phyloP scores from a whole-genome alignment of 2,888 invertebrate genomes.

The Formica aserva region DNA sequence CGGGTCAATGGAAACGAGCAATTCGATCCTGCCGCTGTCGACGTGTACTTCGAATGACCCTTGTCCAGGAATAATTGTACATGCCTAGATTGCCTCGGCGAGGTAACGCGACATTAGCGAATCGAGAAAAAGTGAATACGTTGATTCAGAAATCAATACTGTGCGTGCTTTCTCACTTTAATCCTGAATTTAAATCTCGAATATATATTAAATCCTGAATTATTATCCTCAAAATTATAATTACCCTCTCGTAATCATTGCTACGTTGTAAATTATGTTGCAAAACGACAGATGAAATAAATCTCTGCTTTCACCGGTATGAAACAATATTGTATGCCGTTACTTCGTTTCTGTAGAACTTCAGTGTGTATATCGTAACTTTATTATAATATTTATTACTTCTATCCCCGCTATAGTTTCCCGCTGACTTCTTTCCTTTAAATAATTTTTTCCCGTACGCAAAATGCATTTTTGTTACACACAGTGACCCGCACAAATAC shows the following conservation, averaged over 20 bases:
- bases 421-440: neutral
- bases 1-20: slow-evolving; percentile 53
- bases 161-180: slow-evolving; percentile 15
- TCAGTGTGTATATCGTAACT: neutral
- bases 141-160: slow-evolving; percentile 11
- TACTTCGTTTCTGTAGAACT: neutral
- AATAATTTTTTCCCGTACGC: slow-evolving; percentile 1
- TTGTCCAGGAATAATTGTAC: slow-evolving; percentile 54
- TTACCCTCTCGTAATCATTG: slow-evolving; percentile 4
- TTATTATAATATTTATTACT: slow-evolving; percentile 31
- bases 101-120: slow-evolving; percentile 34
- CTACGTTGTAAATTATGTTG: neutral
- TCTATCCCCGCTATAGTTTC: neutral
- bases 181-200: neutral
- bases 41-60: slow-evolving; percentile 45
- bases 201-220: neutral
- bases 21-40: slow-evolving; percentile 51
- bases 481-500: neutral
- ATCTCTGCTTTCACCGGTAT: neutral
- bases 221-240: slow-evolving; percentile 13
- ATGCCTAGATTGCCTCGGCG: slow-evolving; percentile 44
- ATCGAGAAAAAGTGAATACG: slow-evolving; percentile 29
- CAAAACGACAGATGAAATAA: neutral
- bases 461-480: slow-evolving; percentile 19
- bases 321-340: neutral